Evolutionary conservation across 2,797 vertebrate genomes (phyloP), one percentile per base, ranked within the genome.

Genomic region (Micrastur ruficollis): DNA sequence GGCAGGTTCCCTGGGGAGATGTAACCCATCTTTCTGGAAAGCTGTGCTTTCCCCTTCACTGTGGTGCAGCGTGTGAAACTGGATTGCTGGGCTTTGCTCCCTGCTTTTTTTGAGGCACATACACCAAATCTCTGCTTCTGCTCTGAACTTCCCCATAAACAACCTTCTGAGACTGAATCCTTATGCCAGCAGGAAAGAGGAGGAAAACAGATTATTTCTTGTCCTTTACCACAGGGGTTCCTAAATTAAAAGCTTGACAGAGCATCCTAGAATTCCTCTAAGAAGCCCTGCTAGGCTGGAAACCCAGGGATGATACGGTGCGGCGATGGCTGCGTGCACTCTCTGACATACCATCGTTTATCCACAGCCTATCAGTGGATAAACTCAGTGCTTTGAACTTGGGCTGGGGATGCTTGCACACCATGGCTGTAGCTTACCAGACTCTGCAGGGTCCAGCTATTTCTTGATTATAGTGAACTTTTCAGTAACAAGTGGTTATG

Each of bases 221-320:
- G 6, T 44, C 34, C 66, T 86, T 67, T 65, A 49, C 55, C 67
- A 50, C 46, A 21, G 56, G 53, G 47, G n/a, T 63, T 81, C 72
- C 46, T 92, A 53, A 92, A 88, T 92, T 72, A 87, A 83, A 80
- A 93, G 72, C 49, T 65, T 75, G 56, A 50, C 34, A 88, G 32
- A 73, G 27, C 50, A 76, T 58, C 49, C 42, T 47, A 31, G 58
- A 40, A 84, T 59, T 68, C 62, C 50, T 94, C 12, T 31, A 47
- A 81, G 53, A 44, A 89, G 27, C 66, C 14, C 6, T 80, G 16
- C 62, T 46, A 42, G 59, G 31, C 38, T 89, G 59, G 70, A 86
- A 59, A 16, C 19, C 8, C 38, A 32, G 31, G 8, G 42, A 12
- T 23, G 22, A 21, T 27, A 2, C 4, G 63, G 59, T 18, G 21